A percentile compares a stretch with the other conserved stretches of the same genome.
Evolutionary conservation across 2,797 vertebrate species (phyloP).

Genomic region (Falco rusticolus): DNA sequence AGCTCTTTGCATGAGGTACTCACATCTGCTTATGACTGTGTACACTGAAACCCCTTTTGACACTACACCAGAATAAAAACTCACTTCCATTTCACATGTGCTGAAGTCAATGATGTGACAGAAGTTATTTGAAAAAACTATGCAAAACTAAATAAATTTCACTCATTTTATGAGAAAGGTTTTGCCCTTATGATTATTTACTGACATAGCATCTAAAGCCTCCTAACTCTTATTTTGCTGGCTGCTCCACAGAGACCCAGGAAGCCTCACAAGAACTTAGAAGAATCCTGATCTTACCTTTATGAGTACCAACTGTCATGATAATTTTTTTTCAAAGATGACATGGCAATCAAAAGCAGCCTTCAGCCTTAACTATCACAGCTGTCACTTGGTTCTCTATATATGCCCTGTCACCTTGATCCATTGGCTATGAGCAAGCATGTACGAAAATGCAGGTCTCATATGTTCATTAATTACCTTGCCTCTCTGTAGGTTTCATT

Average conservation of each 20-base stretch:
- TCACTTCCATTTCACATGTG: background rate
- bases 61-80: background rate
- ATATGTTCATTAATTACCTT: background rate
- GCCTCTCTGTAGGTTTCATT: background rate
- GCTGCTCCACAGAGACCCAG: background rate
- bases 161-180: background rate
- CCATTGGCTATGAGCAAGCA: background rate
- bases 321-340: background rate
- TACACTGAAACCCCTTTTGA: background rate
- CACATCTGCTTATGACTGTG: background rate
- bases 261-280: background rate
- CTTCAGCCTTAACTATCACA: background rate
- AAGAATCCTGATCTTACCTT: background rate
- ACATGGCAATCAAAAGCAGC: background rate
- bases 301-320: background rate
- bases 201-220: background rate
- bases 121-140: background rate
- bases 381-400: background rate
- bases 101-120: accelerated
- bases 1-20: background rate
- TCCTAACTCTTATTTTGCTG: background rate
- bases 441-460: background rate
- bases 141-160: background rate
- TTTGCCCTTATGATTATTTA: background rate
- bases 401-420: background rate